Base-by-base conservation (phyloP, 1,140 invertebrate genomes). In the Calliopsis andreniformis region DNA sequence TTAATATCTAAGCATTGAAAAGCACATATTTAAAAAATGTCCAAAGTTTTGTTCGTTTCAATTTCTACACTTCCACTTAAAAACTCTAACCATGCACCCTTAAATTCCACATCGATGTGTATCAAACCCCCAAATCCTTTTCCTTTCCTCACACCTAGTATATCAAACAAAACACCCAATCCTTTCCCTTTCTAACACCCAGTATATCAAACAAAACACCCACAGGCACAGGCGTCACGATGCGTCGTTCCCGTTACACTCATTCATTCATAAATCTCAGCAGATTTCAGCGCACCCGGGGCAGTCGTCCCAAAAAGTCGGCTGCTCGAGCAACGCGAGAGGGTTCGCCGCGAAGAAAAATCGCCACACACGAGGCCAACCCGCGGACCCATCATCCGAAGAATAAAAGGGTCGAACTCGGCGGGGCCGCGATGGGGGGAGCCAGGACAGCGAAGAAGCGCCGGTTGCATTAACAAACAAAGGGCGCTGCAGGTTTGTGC, bases 401-500 rank as follows among this genome's bases (percentile, higher is more conserved):
- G 58, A 51, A 61, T 43, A 69, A 51, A 66, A 43, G 59, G 63
- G 49, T 18, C 61, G 35, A 75, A n/a, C n/a, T n/a, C 23, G 32
- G 42, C 39, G 53, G 53, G 47, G 25, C 12, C 28, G 30, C 45
- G 58, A 30, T 55, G 8, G 62, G 25, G 5, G n/a, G n/a, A n/a
- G n/a, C n/a, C n/a, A 51, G 20, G 39, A 67, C 14, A 79, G 78
- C 18, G 61, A 67, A 82, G 76, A 79, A 81, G 73, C 69, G 70
- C 72, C n/a, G 69, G 79, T 76, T 83, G 81, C 84, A 88, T 90
- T 90, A 87, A 90, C 88, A 90, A 90, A 90, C 89, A 87, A 90
- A 89, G 87, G 35, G 84, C 79, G 73, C 61, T 76, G 76, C 32
- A 72, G 83, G 86, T 87, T 75, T 35, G 69, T 62, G 73, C 23